Evolutionary conservation across 2,113 vertebrate species (phyloP), one percentile per base, ranked within the genome.

Genomic region (Eptatretus burgeri): DNA sequence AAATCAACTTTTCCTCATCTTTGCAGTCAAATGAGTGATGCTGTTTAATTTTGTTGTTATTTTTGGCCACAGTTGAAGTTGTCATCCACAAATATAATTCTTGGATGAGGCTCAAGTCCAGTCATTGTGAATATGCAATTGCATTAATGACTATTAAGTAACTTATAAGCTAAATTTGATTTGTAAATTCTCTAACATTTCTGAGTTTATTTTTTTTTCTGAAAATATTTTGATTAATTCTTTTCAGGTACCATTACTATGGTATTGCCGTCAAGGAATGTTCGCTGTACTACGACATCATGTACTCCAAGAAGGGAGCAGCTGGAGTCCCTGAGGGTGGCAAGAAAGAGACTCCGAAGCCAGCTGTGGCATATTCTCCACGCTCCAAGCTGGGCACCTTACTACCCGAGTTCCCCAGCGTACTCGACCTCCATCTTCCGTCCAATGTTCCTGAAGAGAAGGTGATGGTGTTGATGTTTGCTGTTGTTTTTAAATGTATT

Each of bases 251-350:
- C 73, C 93, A 98, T 72, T 98, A 98, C 75, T 98, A 98, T 9
- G 91, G 91, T 69, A 93, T 98, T 51, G 91, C 91, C 0, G 91
- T 98, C 71, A 98, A 98, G 76, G 91, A 98, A 71, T 83, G 77
- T 69, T 98, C 91, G 51, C 86, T 86, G 69, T 98, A 96, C 74
- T 98, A 98, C 52, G 91, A 98, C 62, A 87, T 98, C 76, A 98
- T 98, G 91, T 98, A 98, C 76, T 98, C 91, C 71, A 96, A 93
- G 75, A 98, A 98, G 76, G 91, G 91, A 69, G 86, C 89, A 5
- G 85, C 91, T 51, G 95, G 91, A 89, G 89, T 98, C 76, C 93
- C 88, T 53, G 91, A 96, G 75, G 86, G 84, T 1, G 91, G 89
- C 69, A 98, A 96, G 80, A 94, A 96, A 75, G 91, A 93, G 81